Percentiles rank a stretch among this genome's conserved stretches.
Evolutionary conservation across 92 coral and sea anemone species (phyloP).

Genomic region (Epizoanthus illoricatus): DNA sequence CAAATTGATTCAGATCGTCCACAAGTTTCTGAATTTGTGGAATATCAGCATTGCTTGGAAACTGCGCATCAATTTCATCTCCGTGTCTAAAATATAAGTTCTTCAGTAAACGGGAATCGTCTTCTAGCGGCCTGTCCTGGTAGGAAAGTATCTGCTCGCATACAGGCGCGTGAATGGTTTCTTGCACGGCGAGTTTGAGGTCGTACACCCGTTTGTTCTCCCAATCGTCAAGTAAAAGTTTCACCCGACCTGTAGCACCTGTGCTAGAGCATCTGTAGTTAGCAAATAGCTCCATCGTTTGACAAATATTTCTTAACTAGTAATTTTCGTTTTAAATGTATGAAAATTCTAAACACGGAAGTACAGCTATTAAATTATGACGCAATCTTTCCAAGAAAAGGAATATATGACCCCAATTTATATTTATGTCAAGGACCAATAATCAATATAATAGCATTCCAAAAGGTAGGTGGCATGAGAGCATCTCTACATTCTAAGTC

Average conservation of each 20-base stretch:
- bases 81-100: constrained; percentile 68
- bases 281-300: constrained; percentile 1
- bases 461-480: too few species aligned
- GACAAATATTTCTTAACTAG: not conserved
- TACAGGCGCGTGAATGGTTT: constrained; percentile 58
- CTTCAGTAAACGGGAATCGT: constrained; percentile 39
- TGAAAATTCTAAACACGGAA: too few species aligned
- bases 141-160: constrained; percentile 70
- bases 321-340: not conserved
- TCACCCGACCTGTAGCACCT: constrained; percentile 23
- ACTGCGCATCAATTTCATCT: constrained; percentile 58
- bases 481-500: too few species aligned
- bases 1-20: constrained; percentile 45
- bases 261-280: constrained; percentile 24
- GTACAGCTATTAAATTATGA: too few species aligned
- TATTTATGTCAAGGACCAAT: too few species aligned
- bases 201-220: constrained; percentile 41
- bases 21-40: constrained; percentile 43
- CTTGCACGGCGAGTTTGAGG: constrained; percentile 53
- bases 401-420: too few species aligned
- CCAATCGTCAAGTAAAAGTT: constrained; percentile 21
- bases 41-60: constrained; percentile 55
- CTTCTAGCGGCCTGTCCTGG: constrained; percentile 51
- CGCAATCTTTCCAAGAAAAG: too few species aligned
- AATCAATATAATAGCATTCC: too few species aligned